phyloP scores from a whole-genome alignment of 2,113 vertebrate species.

The Limnothrissa miodon region DNA sequence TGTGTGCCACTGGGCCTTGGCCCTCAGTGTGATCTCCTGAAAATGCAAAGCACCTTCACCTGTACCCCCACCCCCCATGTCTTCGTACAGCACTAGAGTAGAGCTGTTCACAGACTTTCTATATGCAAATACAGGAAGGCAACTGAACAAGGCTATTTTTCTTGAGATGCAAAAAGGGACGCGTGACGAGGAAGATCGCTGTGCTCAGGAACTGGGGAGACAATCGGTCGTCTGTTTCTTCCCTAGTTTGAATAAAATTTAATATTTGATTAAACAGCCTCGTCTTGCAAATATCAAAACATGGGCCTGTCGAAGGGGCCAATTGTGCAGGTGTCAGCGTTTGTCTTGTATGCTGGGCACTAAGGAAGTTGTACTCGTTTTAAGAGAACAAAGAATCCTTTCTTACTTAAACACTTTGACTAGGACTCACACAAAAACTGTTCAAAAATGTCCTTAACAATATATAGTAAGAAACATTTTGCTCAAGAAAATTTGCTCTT shows the following conservation, averaged over 20 bases:
- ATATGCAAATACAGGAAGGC: slow-evolving; percentile 78
- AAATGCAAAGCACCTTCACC: slow-evolving; percentile 57
- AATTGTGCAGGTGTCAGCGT: slow-evolving; percentile 67
- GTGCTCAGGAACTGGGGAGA: slow-evolving; percentile 57
- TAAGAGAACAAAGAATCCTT: slow-evolving; percentile 12
- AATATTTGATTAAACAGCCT: slow-evolving; percentile 84
- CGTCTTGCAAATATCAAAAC: slow-evolving; percentile 77
- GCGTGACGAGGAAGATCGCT: slow-evolving; percentile 74
- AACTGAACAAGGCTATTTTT: slow-evolving; percentile 77
- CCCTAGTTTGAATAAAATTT: slow-evolving; percentile 84
- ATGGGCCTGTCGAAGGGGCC: slow-evolving; percentile 51
- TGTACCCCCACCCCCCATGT: slow-evolving; percentile 48
- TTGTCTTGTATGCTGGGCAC: background rate
- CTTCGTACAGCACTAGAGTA: slow-evolving; percentile 57
- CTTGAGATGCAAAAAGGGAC: slow-evolving; percentile 86
- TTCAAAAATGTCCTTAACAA: background rate
- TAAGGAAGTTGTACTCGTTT: slow-evolving; percentile 47
- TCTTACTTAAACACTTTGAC: slow-evolving; percentile 14
- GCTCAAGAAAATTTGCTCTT: background rate
- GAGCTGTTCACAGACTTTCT: slow-evolving; percentile 60
- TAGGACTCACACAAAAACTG: background rate
- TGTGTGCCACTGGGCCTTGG: slow-evolving; percentile 31
- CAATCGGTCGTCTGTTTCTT: slow-evolving; percentile 79
- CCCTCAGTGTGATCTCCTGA: slow-evolving; percentile 37
- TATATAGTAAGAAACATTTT: background rate